phyloP scores from a whole-genome alignment of 2,888 invertebrate species.

The Sisyra nigra region DNA sequence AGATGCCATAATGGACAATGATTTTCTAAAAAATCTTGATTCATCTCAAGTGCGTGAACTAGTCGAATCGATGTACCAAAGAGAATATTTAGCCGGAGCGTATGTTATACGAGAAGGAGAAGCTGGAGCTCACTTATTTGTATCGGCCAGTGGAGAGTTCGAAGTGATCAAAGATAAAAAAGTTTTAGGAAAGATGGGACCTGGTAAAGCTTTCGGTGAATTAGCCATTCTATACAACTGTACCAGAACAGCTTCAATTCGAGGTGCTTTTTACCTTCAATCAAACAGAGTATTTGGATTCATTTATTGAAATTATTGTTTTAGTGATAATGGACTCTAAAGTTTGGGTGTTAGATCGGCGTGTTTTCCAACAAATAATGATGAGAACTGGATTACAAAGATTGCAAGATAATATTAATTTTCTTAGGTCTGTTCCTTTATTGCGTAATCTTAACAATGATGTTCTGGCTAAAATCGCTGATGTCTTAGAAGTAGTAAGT shows the following conservation, averaged over 20 bases:
- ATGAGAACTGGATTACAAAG: constrained; percentile 49
- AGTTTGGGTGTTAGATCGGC: constrained; percentile 51
- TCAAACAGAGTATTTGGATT: neutral
- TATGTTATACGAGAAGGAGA: constrained; percentile 44
- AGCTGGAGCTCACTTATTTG: constrained; percentile 42
- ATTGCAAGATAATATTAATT: constrained; percentile 47
- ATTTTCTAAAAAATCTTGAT: constrained; percentile 47
- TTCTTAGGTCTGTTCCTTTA: constrained; percentile 45
- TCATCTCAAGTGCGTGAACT: constrained; percentile 44
- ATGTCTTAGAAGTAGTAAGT: constrained; percentile 51
- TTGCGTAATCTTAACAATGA: constrained; percentile 37
- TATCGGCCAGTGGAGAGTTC: constrained; percentile 49
- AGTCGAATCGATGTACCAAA: constrained; percentile 48
- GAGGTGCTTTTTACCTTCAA: constrained; percentile 25
- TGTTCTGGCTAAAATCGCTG: constrained; percentile 48
- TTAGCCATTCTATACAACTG: constrained; percentile 62
- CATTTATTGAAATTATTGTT: neutral
- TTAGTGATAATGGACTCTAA: constrained; percentile 41
- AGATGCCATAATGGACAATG: constrained; percentile 47
- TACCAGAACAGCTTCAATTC: constrained; percentile 47
- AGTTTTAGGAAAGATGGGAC: constrained; percentile 43
- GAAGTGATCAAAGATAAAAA: constrained; percentile 48
- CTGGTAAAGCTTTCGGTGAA: constrained; percentile 52
- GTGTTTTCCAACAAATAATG: constrained; percentile 55
- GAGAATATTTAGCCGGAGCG: constrained; percentile 32